Conservation (phyloP, 2,113 vertebrate species). For the Mobula birostris region DNA sequence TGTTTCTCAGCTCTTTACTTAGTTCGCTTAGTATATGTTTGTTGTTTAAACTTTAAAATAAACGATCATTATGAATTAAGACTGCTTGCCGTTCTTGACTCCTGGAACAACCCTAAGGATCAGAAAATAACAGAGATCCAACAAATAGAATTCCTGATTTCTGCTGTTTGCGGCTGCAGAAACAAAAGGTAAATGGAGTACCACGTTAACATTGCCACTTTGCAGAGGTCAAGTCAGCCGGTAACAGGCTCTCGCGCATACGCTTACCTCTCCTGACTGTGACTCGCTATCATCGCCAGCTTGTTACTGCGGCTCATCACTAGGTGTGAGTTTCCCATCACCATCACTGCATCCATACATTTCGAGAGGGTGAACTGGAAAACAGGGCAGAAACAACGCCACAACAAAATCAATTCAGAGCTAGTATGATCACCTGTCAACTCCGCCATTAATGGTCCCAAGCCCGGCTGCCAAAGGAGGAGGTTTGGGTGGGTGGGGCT, state of each 20-base stretch:
- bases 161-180: conserved; percentile 69
- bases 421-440: too few relatives aligned
- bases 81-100: too few relatives aligned
- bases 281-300: conserved; percentile 83
- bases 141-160: conserved; percentile 45
- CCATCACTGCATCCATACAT: conserved; percentile 85
- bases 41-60: too few relatives aligned
- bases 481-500: too few relatives aligned
- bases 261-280: conserved; percentile 82
- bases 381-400: not conserved
- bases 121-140: too few relatives aligned
- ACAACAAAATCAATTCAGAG: not conserved
- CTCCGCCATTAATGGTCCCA: too few relatives aligned
- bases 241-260: not conserved
- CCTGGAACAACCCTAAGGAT: too few relatives aligned
- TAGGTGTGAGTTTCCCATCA: conserved; percentile 83
- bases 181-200: not conserved
- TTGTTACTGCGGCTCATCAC: conserved; percentile 83
- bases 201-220: too few relatives aligned
- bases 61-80: too few relatives aligned
- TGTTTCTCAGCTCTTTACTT: too few relatives aligned
- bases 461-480: too few relatives aligned
- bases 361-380: conserved; percentile 81
- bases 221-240: not conserved
- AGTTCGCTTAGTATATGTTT: too few relatives aligned